A percentile compares a stretch with the other conserved stretches of the same genome.
Evolutionary conservation across 2,888 invertebrate species (phyloP).

Genomic region (Nymphalis urticae): DNA sequence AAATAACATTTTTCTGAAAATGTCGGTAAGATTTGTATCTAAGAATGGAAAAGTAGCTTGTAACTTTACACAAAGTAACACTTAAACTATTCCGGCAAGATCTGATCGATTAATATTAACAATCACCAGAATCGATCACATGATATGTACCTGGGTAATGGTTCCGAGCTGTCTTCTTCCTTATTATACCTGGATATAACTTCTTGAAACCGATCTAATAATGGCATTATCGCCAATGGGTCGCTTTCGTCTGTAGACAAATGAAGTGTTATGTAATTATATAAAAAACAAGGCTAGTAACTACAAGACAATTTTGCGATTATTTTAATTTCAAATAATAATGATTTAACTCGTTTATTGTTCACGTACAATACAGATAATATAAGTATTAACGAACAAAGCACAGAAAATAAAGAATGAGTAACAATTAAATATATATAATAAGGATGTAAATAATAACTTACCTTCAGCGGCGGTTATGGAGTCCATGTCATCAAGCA

Average conservation of each 20-base stretch:
- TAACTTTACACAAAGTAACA: too few relatives aligned
- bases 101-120: neutral
- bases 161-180: constrained; percentile 63
- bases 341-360: too few relatives aligned
- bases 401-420: too few relatives aligned
- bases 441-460: constrained; percentile 26
- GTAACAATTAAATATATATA: neutral
- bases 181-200: constrained; percentile 90
- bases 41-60: too few relatives aligned
- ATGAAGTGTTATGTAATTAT: neutral
- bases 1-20: too few relatives aligned
- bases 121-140: neutral
- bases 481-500: constrained; percentile 86
- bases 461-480: constrained; percentile 75
- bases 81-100: too few relatives aligned
- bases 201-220: constrained; percentile 95
- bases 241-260: constrained; percentile 62
- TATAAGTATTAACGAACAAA: too few relatives aligned
- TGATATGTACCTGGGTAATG: constrained; percentile 61
- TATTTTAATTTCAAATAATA: too few relatives aligned
- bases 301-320: too few relatives aligned
- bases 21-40: too few relatives aligned
- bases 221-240: constrained; percentile 93
- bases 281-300: neutral
- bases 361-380: too few relatives aligned